phyloP scores from a whole-genome alignment of 2,888 invertebrate genomes.

The Augiades crinisus region DNA sequence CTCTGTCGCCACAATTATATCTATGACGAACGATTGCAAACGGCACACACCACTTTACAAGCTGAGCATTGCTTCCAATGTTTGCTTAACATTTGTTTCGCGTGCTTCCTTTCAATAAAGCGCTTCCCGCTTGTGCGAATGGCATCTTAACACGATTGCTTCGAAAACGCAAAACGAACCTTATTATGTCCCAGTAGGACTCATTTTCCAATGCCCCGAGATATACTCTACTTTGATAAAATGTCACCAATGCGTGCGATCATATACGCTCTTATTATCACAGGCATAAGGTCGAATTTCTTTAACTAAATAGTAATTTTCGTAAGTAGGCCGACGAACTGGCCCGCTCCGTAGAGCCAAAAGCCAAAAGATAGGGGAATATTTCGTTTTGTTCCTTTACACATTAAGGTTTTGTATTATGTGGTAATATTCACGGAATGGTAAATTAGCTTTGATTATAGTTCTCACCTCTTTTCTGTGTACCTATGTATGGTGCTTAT shows the following conservation, averaged over 20 bases:
- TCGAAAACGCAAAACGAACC: not conserved
- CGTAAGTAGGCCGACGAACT: constrained; percentile 11
- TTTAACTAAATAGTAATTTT: not conserved
- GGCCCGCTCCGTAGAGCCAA: constrained; percentile 23
- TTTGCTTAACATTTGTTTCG: constrained; percentile 27
- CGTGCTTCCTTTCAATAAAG: constrained; percentile 23
- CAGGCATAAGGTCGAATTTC: not conserved
- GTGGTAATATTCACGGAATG: constrained; percentile 21
- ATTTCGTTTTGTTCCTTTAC: constrained; percentile 7
- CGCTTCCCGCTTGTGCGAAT: constrained; percentile 23
- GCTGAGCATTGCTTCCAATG: constrained; percentile 19
- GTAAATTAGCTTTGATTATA: constrained; percentile 11
- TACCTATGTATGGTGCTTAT: too few species aligned
- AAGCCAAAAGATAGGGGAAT: constrained; percentile 18
- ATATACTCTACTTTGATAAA: constrained; percentile 1
- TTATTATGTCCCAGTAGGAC: not conserved
- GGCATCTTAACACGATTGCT: constrained; percentile 21
- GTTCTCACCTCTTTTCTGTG: not conserved
- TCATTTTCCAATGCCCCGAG: not conserved
- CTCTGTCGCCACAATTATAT: not conserved
- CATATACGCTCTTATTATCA: not conserved
- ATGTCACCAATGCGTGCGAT: not conserved
- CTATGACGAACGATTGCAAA: constrained; percentile 15
- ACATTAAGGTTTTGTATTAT: constrained; percentile 18
- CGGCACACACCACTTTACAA: constrained; percentile 20